These are phyloP conservation scores for Crocodylus rhombifer DNA, from an alignment of 2,797 vertebrate genomes.

Conservation along the genomic window DNA sequence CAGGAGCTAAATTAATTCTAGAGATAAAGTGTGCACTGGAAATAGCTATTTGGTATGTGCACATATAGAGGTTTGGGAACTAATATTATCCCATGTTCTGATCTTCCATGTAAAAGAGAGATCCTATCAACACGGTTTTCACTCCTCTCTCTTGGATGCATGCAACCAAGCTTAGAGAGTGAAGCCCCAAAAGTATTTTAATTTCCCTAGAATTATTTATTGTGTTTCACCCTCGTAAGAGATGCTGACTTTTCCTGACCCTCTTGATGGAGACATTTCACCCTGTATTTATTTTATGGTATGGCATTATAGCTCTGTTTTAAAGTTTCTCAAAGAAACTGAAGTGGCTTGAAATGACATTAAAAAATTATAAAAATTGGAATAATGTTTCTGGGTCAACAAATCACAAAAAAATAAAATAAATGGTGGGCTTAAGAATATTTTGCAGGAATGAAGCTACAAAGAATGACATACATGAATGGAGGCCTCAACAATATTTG, in stretches of 20 bases:
- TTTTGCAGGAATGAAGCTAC: background rate
- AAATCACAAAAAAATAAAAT: background rate
- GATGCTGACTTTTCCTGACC: constrained; percentile 18
- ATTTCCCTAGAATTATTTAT: background rate
- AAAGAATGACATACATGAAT: background rate
- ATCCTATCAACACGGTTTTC: background rate
- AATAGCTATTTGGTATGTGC: background rate
- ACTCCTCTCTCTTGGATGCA: background rate
- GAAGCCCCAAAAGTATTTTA: constrained; percentile 32
- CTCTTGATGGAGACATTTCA: background rate
- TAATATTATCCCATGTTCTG: background rate
- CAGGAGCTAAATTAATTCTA: background rate
- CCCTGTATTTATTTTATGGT: background rate
- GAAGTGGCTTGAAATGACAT: background rate
- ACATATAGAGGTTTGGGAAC: background rate
- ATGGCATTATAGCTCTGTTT: background rate
- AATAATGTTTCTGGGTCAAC: background rate
- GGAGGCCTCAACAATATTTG: background rate
- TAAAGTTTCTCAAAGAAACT: background rate
- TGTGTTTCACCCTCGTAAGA: constrained; percentile 8
- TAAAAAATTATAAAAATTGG: background rate
- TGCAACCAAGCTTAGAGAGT: background rate
- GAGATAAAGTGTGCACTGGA: background rate
- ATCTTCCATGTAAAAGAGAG: background rate
- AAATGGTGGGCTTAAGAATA: background rate